Percentiles rank a stretch among this genome's conserved stretches.
Conservation (phyloP, 2,113 vertebrate species). For the Xiphias gladius region DNA sequence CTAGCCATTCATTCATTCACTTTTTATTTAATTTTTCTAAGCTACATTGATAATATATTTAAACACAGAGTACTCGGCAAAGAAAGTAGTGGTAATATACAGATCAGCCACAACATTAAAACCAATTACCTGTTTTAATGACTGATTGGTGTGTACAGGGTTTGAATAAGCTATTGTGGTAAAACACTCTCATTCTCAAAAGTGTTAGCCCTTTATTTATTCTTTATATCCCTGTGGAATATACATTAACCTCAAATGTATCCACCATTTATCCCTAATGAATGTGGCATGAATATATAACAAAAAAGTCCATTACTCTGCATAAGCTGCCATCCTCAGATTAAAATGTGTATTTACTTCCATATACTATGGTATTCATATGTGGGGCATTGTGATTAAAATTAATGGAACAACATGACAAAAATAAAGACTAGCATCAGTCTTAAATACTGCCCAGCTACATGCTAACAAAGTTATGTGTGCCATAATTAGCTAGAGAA, state of each 20-base stretch:
- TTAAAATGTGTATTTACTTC: background rate
- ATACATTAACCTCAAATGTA: too few species aligned
- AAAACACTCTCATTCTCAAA: background rate
- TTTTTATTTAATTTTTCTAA: background rate
- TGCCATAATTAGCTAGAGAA: background rate
- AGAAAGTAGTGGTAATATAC: too few species aligned
- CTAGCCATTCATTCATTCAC: background rate
- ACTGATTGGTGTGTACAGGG: too few species aligned
- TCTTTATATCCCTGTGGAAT: background rate
- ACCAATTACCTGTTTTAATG: too few species aligned
- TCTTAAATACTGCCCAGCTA: background rate
- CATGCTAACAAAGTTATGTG: background rate
- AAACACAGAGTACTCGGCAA: too few species aligned
- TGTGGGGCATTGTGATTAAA: background rate
- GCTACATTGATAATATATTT: background rate
- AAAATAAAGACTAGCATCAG: background rate
- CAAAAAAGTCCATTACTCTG: too few species aligned
- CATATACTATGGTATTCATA: background rate
- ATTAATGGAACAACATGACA: background rate
- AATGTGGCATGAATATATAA: background rate
- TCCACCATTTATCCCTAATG: background rate
- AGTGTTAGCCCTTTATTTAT: background rate
- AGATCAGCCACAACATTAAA: too few species aligned
- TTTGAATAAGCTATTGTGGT: too few species aligned
- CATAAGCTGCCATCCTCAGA: background rate